phyloP scores from a whole-genome alignment of 2,113 vertebrate genomes.

The Carollia perspicillata region DNA sequence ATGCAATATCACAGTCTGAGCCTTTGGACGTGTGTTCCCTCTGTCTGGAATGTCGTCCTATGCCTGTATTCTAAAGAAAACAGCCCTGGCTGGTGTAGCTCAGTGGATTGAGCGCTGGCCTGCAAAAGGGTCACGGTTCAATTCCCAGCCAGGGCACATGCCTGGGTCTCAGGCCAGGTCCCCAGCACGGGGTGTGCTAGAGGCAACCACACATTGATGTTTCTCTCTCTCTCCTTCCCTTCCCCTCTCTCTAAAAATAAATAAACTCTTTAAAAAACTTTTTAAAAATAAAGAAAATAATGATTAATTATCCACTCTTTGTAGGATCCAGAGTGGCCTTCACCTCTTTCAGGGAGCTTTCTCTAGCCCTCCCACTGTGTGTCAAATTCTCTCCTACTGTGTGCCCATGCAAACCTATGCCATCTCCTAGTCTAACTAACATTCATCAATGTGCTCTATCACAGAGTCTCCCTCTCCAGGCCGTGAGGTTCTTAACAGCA shows the following conservation, averaged over 20 bases:
- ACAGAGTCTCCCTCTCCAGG: not conserved
- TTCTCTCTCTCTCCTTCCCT: no score
- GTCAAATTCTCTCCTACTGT: not conserved
- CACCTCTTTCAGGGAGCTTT: not conserved
- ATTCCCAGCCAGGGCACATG: no score
- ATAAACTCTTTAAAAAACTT: no score
- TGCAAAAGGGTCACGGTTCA: no score
- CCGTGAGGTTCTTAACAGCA: not conserved
- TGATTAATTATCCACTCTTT: not conserved
- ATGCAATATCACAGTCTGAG: not conserved
- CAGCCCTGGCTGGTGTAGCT: not conserved
- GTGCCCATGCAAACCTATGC: not conserved
- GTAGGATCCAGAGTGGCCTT: not conserved
- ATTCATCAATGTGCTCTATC: not conserved
- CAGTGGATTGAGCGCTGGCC: no score
- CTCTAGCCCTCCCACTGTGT: not conserved
- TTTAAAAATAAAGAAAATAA: not conserved
- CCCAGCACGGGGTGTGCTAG: no score
- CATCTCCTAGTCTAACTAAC: not conserved
- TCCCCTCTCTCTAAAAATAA: no score
- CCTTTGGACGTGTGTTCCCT: not conserved
- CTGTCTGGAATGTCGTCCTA: not conserved
- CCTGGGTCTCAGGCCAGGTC: no score
- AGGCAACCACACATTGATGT: no score
- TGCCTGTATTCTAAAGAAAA: not conserved